Conservation (phyloP, 2,888 invertebrate species). For the Diaprepes abbreviatus region DNA sequence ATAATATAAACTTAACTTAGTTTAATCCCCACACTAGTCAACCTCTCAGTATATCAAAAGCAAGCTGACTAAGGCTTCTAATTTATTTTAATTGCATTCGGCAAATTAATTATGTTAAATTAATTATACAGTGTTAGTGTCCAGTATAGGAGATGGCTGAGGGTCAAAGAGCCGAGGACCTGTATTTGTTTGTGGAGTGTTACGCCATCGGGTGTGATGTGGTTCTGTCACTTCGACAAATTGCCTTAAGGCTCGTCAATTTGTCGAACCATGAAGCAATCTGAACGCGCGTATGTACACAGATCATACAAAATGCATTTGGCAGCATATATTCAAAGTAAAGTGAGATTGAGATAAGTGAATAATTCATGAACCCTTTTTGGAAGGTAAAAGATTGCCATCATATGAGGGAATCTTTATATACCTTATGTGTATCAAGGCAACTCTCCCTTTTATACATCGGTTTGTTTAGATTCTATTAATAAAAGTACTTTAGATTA, state of each 20-base stretch:
- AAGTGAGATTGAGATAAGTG: constrained; percentile 65
- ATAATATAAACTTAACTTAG: too few relatives aligned
- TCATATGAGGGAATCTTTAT: constrained; percentile 58
- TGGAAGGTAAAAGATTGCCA: constrained; percentile 62
- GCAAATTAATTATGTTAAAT: constrained; percentile 13
- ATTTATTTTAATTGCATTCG: not conserved
- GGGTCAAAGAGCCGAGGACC: constrained; percentile 38
- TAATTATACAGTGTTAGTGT: constrained; percentile 19
- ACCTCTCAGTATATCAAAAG: not conserved
- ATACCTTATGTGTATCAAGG: constrained; percentile 11
- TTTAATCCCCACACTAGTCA: too few relatives aligned
- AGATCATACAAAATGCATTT: constrained; percentile 65
- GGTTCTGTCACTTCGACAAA: constrained; percentile 57
- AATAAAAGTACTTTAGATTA: constrained; percentile 65
- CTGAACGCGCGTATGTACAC: constrained; percentile 59
- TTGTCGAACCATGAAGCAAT: constrained; percentile 59
- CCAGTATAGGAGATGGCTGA: constrained; percentile 30
- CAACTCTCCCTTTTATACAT: not conserved
- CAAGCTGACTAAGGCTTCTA: not conserved
- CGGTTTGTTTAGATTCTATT: constrained; percentile 64
- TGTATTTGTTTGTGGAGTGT: constrained; percentile 48
- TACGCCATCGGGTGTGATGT: constrained; percentile 50
- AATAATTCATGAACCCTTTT: constrained; percentile 65
- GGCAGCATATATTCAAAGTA: constrained; percentile 64
- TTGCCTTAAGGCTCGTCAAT: constrained; percentile 60